Evolutionary conservation across 1,140 invertebrate genomes (phyloP).

Genomic region (Tetragnatha versicolor): DNA sequence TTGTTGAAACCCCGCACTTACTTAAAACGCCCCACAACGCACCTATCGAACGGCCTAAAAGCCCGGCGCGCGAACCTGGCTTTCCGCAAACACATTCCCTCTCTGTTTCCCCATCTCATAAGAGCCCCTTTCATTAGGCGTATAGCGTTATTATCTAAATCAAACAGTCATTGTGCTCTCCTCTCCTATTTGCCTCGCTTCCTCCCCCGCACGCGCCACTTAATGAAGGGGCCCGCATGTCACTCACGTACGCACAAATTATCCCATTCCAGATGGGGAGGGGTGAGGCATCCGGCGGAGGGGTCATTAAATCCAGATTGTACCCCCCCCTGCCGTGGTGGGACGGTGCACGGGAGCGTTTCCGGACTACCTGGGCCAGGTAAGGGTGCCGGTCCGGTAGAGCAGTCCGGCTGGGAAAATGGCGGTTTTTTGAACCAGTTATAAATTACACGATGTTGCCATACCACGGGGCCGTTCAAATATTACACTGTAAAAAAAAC

Average conservation of each 20-base stretch:
- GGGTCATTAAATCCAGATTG: conserved; percentile 1
- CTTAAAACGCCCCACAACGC: too few species aligned
- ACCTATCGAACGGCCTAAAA: too few species aligned
- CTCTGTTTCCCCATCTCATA: neutral
- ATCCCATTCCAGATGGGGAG: neutral
- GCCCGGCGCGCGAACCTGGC: too few species aligned
- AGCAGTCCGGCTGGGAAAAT: neutral
- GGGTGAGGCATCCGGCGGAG: neutral
- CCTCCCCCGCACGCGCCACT: too few species aligned
- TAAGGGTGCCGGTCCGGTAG: neutral
- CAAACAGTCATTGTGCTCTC: neutral
- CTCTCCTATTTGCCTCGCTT: too few species aligned
- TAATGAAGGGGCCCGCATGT: neutral
- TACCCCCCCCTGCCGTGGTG: neutral
- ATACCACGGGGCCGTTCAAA: too few species aligned
- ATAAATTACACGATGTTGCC: too few species aligned
- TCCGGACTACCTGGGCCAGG: conserved; percentile 3
- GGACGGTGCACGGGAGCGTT: conserved; percentile 18
- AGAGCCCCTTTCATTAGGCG: neutral
- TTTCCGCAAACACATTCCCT: neutral
- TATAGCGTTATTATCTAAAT: conserved; percentile 17
- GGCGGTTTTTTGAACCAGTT: too few species aligned
- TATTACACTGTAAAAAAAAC: too few species aligned
- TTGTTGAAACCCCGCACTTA: too few species aligned
- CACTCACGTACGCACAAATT: neutral